phyloP scores from a whole-genome alignment of 2,113 vertebrate genomes.

The Ochotona princeps region DNA sequence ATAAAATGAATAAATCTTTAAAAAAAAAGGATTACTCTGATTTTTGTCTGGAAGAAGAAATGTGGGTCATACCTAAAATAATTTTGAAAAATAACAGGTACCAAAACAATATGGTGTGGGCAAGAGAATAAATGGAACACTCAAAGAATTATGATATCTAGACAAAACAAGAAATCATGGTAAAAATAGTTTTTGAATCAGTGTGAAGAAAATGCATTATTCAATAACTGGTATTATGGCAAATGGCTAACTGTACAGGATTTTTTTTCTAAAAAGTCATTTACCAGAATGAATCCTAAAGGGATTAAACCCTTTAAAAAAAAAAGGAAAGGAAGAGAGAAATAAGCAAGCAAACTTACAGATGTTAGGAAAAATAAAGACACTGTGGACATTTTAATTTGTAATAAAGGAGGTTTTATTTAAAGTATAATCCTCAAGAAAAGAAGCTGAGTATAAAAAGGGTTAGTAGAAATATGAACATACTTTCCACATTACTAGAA shows the following conservation, averaged over 20 bases:
- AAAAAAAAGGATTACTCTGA: neutral
- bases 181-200: conserved; percentile 40
- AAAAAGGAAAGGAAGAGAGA: neutral
- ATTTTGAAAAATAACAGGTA: conserved; percentile 10
- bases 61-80: conserved; percentile 16
- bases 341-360: neutral
- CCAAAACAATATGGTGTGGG: neutral
- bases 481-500: conserved; percentile 26
- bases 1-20: too few relatives aligned
- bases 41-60: conserved; percentile 25
- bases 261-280: neutral
- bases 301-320: neutral
- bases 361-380: neutral
- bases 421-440: neutral
- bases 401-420: neutral
- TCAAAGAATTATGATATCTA: neutral
- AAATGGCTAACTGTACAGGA: neutral
- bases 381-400: neutral
- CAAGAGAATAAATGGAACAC: neutral
- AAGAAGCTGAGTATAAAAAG: neutral
- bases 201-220: neutral
- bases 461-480: neutral
- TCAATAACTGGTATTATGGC: conserved; percentile 2
- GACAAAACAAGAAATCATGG: conserved; percentile 2
- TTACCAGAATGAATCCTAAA: neutral